These are phyloP conservation scores for Lithobates pipiens DNA, from an alignment of 2,797 vertebrate genomes.

Conservation along the genomic window DNA sequence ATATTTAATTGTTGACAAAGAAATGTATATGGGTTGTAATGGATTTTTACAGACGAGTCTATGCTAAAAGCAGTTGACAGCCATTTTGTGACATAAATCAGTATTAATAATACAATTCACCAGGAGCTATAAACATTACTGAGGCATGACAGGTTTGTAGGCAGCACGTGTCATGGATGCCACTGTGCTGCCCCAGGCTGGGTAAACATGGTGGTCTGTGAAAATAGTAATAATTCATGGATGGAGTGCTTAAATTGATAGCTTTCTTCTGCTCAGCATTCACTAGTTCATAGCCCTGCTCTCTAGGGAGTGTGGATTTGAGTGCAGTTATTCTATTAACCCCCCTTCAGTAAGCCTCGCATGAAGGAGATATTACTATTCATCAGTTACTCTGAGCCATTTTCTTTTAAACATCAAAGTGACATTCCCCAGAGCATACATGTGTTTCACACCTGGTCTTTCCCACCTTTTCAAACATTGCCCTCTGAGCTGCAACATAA, in stretches of 20 bases:
- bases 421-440: slow-evolving; percentile 35
- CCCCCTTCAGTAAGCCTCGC: slow-evolving; percentile 64
- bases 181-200: neutral
- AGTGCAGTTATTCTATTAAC: slow-evolving; percentile 37
- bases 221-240: slow-evolving; percentile 27
- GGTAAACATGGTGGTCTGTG: neutral
- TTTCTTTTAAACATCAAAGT: slow-evolving; percentile 59
- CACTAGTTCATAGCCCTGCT: slow-evolving; percentile 54
- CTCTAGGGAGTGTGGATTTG: neutral
- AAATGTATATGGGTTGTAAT: neutral
- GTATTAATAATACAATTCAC: neutral
- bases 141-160: neutral
- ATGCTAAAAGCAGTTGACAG: neutral
- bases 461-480: slow-evolving; percentile 60
- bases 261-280: slow-evolving; percentile 59
- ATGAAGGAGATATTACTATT: slow-evolving; percentile 67
- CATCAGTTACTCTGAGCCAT: slow-evolving; percentile 67
- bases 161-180: neutral
- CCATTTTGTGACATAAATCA: neutral
- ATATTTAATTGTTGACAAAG: no score
- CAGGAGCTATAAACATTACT: neutral
- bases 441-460: slow-evolving; percentile 57
- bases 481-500: slow-evolving; percentile 62
- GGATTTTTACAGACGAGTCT: neutral
- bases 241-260: slow-evolving; percentile 38